Base-by-base conservation (phyloP, 2,113 vertebrate genomes). In the Notechis scutatus region DNA sequence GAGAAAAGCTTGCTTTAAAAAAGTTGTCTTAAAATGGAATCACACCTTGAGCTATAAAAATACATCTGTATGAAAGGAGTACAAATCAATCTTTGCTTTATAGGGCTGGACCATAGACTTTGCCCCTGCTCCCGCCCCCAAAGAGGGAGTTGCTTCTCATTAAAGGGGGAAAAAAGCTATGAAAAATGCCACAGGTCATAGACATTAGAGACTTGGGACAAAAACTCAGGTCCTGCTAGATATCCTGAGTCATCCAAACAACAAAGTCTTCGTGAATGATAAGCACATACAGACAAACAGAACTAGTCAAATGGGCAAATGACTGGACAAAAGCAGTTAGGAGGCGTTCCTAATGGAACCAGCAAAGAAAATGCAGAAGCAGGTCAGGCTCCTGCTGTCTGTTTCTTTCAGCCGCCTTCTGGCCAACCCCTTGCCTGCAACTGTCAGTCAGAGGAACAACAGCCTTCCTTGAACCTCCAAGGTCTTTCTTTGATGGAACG, bases 31-130 rank as follows among this genome's bases (percentile, higher is more conserved):
- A 59, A 85, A 90, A 92, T 59, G 54, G 74, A 50, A 45, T 24
- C 7, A 54, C 20, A 56, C 90, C 1, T 45, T n/a, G 26, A 42
- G 47, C 91, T 94, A 94, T 94, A 95, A 95, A 96, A 97, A 96
- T 91, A 94, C 89, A 94, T 89, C 87, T 93, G 50, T 92, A 45
- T 93, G 90, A 61, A 93, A 93, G 94, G 61, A 92, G 90, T 93
- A 88, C 57, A 56, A 54, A 90, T 86, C 86, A 52, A n/a, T 92
- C 52, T 88, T 91, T 45, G 81, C 64, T 88, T 74, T 26, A 56
- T 5, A n/a, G 54, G 56, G n/a, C 5, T 29, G 59, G 34, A 11
- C 34, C 2, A 18, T 8, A 47, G 42, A 85, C 29, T 45, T 59
- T 14, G 20, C 55, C 74, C 74, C 74, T 39, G 69, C 74, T 18